Base-by-base conservation (phyloP, 1,140 invertebrate genomes). In the Ostrea denselamellosa region DNA sequence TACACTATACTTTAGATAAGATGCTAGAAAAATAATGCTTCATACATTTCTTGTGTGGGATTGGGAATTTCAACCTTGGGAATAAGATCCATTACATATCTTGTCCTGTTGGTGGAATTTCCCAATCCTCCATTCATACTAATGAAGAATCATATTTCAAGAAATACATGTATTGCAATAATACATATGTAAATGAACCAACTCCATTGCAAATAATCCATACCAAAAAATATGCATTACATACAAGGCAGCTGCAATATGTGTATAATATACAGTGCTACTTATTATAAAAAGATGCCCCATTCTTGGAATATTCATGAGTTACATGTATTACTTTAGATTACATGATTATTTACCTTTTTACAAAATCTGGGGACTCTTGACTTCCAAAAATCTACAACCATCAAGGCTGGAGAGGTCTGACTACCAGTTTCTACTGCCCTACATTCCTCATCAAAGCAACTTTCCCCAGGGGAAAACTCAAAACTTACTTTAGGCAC, bases 341-440 rank as follows among this genome's bases (percentile, higher is more conserved):
- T 77, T 77, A 77, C 25, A 77, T 14, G 28, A 77, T 25, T 25
- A 5, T 34, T 77, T 86, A 71, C 65, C 65, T 86, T 68, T 77
- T 71, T 77, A 51, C 54, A 8, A 71, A 44, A 44, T 51, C 44
- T 54, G 22, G 4, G 34, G 62, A 14, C 68, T 34, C 68, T 17
- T 14, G 34, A 77, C 34, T 71, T 86, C 85, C 85, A 86, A 22
- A 62, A 44, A 58, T 85, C 54, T 25, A n/a, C n/a, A 25, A 85
- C 53, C 62, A 71, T 77, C 52, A 88, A 77, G 22, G 81, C 86
- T 85, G 87, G 87, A 53, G 87, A 88, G n/a, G 87, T 88, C 51
- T 88, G 87, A 85, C 22, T 85, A 81, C 87, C 87, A 51, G 52
- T 88, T 54, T 88, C 87, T 56, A 88, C 87, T 34, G 51, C 83